Evolutionary conservation across 2,113 vertebrate species (phyloP).

Genomic region (Pseudonaja textilis): DNA sequence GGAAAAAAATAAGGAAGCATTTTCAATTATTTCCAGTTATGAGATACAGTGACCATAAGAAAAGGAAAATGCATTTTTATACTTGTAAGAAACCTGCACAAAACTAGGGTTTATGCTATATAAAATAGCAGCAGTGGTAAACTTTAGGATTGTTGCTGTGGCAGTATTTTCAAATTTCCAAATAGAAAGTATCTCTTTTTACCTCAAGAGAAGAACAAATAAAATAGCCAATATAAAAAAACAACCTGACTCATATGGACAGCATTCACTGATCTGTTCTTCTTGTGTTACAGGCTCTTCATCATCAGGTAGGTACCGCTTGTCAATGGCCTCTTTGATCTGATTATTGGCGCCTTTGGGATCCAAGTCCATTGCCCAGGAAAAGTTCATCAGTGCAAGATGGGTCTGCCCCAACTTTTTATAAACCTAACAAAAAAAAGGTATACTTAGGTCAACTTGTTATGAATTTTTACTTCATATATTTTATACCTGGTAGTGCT

Average conservation of each 20-base stretch:
- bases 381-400: conserved; percentile 98
- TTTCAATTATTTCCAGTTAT: background rate
- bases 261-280: conserved; percentile 79
- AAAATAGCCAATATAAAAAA: background rate
- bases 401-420: conserved; percentile 98
- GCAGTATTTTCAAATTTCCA: background rate
- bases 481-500: background rate
- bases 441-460: background rate
- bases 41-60: background rate
- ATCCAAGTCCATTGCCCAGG: conserved; percentile 99
- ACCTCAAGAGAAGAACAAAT: background rate
- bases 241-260: conserved; percentile 73
- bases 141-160: background rate
- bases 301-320: conserved; percentile 96
- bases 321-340: conserved; percentile 99
- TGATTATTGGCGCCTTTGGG: conserved; percentile 99
- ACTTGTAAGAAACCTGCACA: background rate
- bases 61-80: background rate
- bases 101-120: background rate
- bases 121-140: background rate
- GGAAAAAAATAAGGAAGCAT: background rate
- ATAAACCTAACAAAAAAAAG: conserved; percentile 81
- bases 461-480: background rate
- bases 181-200: background rate
- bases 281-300: conserved; percentile 86